phyloP scores from a whole-genome alignment of 23 tunicate species.

The Styela clava region DNA sequence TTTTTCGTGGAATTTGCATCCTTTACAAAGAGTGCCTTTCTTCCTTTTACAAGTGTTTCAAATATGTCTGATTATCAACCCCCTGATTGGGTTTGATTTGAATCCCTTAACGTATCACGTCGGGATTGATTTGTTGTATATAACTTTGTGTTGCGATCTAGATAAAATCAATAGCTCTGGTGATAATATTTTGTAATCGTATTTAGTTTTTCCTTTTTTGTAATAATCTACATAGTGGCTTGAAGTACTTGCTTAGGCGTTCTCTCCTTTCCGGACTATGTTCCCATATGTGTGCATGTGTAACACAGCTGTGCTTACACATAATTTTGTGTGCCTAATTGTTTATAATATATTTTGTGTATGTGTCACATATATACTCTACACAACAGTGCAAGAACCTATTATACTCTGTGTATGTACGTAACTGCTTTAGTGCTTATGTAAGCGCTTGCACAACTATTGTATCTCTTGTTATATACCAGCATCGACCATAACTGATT shows the following conservation, averaged over 20 bases:
- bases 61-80: constrained; percentile 26
- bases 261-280: neutral
- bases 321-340: neutral
- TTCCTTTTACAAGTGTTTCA: constrained; percentile 22
- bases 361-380: neutral
- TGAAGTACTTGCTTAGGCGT: neutral
- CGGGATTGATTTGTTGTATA: too few species aligned
- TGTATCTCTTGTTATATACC: neutral
- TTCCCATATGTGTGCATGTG: neutral
- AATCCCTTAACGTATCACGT: neutral
- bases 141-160: neutral
- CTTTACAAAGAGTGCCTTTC: constrained; percentile 28
- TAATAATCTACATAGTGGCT: neutral
- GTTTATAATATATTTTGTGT: too few species aligned
- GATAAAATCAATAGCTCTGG: neutral
- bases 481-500: neutral
- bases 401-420: neutral
- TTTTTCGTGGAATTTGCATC: neutral
- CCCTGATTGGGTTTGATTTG: constrained; percentile 7
- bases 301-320: neutral
- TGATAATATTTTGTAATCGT: neutral
- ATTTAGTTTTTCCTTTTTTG: neutral
- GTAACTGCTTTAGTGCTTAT: neutral
- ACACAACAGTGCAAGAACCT: neutral
- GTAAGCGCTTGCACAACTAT: neutral